phyloP scores from a whole-genome alignment of 2,113 vertebrate species.

The Aramus guarauna region DNA sequence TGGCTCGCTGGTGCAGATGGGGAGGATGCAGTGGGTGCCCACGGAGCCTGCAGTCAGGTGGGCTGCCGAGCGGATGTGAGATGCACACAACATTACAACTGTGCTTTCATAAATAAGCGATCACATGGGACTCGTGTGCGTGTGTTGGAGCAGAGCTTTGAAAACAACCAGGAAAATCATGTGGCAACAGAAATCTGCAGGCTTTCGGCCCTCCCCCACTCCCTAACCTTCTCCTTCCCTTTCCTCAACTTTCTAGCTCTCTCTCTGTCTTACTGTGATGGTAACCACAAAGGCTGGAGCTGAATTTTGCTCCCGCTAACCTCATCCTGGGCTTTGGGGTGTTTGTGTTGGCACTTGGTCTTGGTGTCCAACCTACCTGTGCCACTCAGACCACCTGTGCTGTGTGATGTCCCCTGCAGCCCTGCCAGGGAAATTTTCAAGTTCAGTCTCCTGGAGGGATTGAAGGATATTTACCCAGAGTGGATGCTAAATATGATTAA shows the following conservation, averaged over 20 bases:
- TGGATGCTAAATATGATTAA: neutral
- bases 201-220: neutral
- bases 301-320: neutral
- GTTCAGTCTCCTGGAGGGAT: neutral
- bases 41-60: neutral
- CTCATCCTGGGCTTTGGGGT: neutral
- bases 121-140: slow-evolving; percentile 66
- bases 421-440: neutral
- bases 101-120: slow-evolving; percentile 56
- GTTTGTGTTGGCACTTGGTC: neutral
- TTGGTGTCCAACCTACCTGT: neutral
- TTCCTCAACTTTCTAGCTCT: neutral
- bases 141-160: slow-evolving; percentile 3
- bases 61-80: neutral
- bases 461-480: neutral
- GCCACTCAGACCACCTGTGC: neutral
- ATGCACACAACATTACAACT: neutral
- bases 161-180: slow-evolving; percentile 71
- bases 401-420: neutral
- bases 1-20: neutral
- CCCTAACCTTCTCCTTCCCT: neutral
- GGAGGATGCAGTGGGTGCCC: neutral
- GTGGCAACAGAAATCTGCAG: slow-evolving; percentile 56
- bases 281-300: neutral
- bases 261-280: neutral